These are phyloP conservation scores for Chloroceryle amazona DNA, from an alignment of 2,797 vertebrate species.

Conservation along the genomic window DNA sequence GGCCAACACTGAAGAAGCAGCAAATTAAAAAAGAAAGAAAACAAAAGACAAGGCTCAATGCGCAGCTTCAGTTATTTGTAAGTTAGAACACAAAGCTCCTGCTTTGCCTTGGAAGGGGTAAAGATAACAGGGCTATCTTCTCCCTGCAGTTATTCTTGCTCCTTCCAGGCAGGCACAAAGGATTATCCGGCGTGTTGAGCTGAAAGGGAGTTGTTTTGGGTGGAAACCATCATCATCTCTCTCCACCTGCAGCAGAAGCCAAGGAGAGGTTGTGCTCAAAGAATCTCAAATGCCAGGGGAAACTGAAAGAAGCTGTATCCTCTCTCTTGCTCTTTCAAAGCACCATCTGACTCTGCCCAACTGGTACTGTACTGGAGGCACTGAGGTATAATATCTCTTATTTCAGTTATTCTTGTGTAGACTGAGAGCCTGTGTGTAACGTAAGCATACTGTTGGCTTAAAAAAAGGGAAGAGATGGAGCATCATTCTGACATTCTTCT, in stretches of 20 bases:
- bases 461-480: neutral
- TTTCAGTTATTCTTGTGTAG: neutral
- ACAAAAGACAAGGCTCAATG: neutral
- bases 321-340: neutral
- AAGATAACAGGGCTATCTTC: neutral
- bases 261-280: neutral
- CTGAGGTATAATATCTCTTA: neutral
- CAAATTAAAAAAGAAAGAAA: neutral
- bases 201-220: neutral
- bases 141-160: neutral
- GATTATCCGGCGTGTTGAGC: neutral
- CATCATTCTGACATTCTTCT: neutral
- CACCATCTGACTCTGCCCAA: neutral
- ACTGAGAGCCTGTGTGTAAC: neutral
- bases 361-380: neutral
- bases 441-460: neutral
- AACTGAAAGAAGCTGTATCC: rapidly evolving
- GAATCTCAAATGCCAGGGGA: neutral
- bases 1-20: neutral
- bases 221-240: neutral
- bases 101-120: neutral
- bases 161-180: neutral
- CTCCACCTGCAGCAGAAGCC: neutral
- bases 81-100: neutral
- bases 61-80: neutral